Evolutionary conservation across 1,140 invertebrate species (phyloP).

Genomic region (Nylanderia fulva): DNA sequence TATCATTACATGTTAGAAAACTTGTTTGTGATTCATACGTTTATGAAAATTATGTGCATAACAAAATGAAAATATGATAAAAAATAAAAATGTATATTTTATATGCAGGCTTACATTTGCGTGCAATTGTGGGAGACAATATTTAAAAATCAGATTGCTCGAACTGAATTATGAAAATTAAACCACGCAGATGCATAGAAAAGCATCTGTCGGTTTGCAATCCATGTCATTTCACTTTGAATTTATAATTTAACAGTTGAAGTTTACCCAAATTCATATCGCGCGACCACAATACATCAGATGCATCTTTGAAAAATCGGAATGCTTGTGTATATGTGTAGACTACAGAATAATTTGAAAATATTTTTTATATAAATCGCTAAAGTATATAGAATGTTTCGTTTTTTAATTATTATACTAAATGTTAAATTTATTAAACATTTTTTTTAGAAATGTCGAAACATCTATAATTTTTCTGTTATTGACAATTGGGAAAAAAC

Average conservation of each 20-base stretch:
- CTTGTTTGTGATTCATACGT: neutral
- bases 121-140: neutral
- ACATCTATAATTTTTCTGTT: too few species aligned
- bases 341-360: neutral
- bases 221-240: slow-evolving; percentile 62
- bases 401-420: neutral
- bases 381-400: neutral
- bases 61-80: neutral
- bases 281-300: slow-evolving; percentile 23
- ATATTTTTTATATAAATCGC: slow-evolving; percentile 1
- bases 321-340: too few species aligned
- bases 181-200: slow-evolving; percentile 31
- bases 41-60: neutral
- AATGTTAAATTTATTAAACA: neutral
- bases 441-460: too few species aligned
- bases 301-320: neutral
- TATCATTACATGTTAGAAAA: neutral
- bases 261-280: slow-evolving; percentile 11
- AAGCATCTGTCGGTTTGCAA: slow-evolving; percentile 35
- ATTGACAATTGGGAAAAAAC: too few species aligned
- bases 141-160: slow-evolving; percentile 16
- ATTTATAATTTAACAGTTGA: slow-evolving; percentile 57
- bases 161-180: slow-evolving; percentile 34
- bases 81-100: slow-evolving; percentile 12
- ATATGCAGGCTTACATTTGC: neutral